Percentiles rank a stretch among this genome's conserved stretches.
These are phyloP conservation scores for Elaphurus davidianus DNA, from an alignment of 2,113 vertebrate species.

Conservation along the genomic window DNA sequence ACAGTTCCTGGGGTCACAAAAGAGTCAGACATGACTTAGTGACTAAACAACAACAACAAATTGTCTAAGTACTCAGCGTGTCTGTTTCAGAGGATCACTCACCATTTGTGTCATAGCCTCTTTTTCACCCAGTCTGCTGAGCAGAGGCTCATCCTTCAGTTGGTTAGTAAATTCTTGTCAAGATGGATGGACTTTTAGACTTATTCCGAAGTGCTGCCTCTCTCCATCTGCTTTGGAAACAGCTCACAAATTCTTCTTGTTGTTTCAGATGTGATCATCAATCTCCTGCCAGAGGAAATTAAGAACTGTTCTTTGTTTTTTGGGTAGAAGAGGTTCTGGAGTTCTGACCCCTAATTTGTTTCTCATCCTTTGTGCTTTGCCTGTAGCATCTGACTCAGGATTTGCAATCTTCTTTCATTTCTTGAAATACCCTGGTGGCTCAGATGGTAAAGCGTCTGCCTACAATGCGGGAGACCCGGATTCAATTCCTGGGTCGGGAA, in stretches of 20 bases:
- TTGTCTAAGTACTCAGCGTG: not conserved
- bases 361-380: not conserved
- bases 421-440: not conserved
- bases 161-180: conserved; percentile 12
- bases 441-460: too few species aligned
- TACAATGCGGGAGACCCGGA: too few species aligned
- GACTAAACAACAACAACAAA: not conserved
- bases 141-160: not conserved
- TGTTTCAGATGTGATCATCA: conserved; percentile 47
- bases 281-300: conserved; percentile 56
- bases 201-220: not conserved
- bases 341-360: conserved; percentile 33
- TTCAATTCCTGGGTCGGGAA: too few species aligned
- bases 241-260: conserved; percentile 56
- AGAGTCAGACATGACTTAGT: not conserved
- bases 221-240: conserved; percentile 55
- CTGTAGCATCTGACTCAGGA: not conserved
- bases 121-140: not conserved
- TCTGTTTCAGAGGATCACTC: not conserved
- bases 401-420: conserved; percentile 18
- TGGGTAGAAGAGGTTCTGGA: not conserved
- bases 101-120: not conserved
- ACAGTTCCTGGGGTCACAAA: not conserved
- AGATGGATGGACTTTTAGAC: conserved; percentile 36
- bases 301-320: conserved; percentile 40